Conservation (phyloP, 2,113 vertebrate species). For the Mesembrinibis cayennensis region DNA sequence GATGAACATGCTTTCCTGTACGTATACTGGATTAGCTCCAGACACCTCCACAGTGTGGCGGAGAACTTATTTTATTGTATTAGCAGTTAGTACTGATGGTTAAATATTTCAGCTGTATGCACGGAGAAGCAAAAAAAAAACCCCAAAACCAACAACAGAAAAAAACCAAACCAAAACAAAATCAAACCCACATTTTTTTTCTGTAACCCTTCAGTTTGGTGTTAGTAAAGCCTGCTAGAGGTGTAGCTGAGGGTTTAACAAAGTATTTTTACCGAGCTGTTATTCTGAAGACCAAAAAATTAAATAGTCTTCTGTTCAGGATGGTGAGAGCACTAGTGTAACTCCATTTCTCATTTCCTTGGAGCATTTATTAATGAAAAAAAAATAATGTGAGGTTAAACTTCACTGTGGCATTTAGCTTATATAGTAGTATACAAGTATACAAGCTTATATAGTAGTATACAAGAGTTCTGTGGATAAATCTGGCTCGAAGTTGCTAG, state of each 20-base stretch:
- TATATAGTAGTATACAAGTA: no score
- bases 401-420: conserved; percentile 10
- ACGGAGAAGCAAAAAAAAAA: background rate
- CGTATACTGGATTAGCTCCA: background rate
- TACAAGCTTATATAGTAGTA: no score
- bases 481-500: conserved; percentile 24
- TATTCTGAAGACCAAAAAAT: background rate
- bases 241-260: background rate
- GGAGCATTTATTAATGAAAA: background rate
- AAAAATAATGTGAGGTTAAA: background rate
- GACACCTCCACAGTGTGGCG: background rate
- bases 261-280: background rate
- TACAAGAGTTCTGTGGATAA: conserved; percentile 20
- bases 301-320: background rate
- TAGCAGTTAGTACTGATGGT: background rate
- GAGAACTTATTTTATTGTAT: background rate
- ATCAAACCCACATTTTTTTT: background rate
- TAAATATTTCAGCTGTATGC: background rate
- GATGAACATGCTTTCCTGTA: background rate
- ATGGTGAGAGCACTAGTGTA: background rate
- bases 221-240: background rate
- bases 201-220: background rate
- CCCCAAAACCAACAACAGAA: background rate
- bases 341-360: background rate
- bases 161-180: background rate